phyloP scores from a whole-genome alignment of 2,797 vertebrate species.

The Syngnathus rostellatus region DNA sequence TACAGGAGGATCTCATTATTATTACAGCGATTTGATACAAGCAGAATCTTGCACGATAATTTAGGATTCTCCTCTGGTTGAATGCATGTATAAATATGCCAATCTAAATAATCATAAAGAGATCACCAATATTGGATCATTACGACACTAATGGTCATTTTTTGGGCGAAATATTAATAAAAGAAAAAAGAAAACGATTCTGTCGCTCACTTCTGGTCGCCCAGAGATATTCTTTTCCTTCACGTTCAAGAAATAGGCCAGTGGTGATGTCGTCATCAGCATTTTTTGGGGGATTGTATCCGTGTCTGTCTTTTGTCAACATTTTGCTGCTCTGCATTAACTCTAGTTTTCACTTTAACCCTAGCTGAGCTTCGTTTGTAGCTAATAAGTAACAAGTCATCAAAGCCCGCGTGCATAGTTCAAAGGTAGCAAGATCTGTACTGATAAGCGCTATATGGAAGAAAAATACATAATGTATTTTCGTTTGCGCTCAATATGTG shows the following conservation, averaged over 20 bases:
- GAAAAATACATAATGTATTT: no score
- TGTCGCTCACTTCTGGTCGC: neutral
- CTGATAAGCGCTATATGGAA: constrained; percentile 23
- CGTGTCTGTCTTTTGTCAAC: neutral
- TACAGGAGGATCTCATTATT: constrained; percentile 40
- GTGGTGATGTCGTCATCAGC: neutral
- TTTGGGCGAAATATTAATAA: no score
- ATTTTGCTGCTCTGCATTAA: neutral
- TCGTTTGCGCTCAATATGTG: neutral
- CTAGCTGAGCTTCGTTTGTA: constrained; percentile 21
- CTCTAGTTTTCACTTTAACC: constrained; percentile 32
- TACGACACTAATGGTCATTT: neutral
- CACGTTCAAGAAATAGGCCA: neutral
- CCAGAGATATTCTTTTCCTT: neutral
- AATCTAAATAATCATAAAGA: neutral
- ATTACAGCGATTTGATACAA: constrained; percentile 8
- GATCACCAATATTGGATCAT: neutral
- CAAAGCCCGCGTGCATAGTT: constrained; percentile 20
- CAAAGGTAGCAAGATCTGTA: constrained; percentile 39
- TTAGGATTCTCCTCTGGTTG: no score
- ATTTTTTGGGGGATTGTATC: neutral
- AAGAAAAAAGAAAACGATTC: neutral
- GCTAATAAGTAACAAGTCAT: constrained; percentile 59
- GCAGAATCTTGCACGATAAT: neutral
- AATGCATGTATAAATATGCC: neutral